Evolutionary conservation across 2,888 invertebrate genomes (phyloP).

Genomic region (Stenchaetothrips biformis): DNA sequence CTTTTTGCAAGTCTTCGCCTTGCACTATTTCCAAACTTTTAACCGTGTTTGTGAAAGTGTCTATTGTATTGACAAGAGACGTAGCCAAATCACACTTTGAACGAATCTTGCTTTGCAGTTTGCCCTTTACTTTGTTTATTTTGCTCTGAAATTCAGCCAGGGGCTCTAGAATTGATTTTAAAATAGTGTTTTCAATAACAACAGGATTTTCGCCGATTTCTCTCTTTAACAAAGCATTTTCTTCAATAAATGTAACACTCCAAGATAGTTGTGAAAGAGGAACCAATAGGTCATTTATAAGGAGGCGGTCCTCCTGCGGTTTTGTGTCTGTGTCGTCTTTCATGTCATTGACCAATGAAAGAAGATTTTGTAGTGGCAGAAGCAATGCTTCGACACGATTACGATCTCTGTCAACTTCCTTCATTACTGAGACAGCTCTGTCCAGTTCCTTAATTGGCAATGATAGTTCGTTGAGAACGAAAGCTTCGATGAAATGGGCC

Average conservation of each 20-base stretch:
- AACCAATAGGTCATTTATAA: background rate
- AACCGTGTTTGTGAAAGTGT: background rate
- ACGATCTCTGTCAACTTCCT: background rate
- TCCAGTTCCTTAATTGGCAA: background rate
- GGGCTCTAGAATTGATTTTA: slow-evolving; percentile 1
- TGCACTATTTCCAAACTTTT: background rate
- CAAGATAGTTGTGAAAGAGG: background rate
- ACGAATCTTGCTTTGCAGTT: background rate
- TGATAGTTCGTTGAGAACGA: background rate
- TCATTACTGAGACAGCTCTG: background rate
- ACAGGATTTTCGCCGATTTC: slow-evolving; percentile 2
- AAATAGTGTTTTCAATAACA: background rate
- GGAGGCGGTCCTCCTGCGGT: background rate
- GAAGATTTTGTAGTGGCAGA: background rate
- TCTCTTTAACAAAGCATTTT: background rate
- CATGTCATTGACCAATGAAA: background rate
- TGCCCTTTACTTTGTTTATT: background rate
- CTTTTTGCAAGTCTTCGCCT: too few relatives aligned
- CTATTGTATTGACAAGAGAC: background rate
- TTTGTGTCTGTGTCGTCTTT: background rate
- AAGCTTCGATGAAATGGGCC: background rate
- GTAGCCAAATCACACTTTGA: background rate
- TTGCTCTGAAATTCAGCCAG: background rate
- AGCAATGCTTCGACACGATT: background rate
- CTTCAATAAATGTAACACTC: background rate